Conservation (phyloP, 2,113 vertebrate species). For the Acinonyx jubatus region DNA sequence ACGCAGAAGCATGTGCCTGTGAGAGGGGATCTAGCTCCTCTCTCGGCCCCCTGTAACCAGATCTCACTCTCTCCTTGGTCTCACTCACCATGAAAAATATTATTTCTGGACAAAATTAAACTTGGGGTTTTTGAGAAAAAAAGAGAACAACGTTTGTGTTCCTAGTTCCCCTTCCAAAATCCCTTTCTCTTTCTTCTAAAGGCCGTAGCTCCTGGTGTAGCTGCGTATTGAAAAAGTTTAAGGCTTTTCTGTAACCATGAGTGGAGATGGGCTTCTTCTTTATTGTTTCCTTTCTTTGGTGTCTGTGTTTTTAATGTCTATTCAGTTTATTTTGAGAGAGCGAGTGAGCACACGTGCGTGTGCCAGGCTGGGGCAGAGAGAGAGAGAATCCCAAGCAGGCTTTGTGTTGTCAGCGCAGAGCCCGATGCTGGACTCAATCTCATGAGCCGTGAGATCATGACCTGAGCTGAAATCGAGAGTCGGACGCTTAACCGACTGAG, state of each 20-base stretch:
- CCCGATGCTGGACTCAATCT: rapidly evolving
- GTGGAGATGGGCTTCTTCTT: neutral
- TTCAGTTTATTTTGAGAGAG: no score
- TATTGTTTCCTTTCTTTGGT: neutral
- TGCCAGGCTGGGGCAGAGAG: no score
- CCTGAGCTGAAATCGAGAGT: no score
- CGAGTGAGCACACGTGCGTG: no score
- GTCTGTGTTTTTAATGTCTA: neutral
- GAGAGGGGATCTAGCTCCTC: neutral
- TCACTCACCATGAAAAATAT: constrained; percentile 12
- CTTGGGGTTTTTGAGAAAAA: constrained; percentile 25
- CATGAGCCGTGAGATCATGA: no score
- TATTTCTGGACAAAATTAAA: constrained; percentile 56
- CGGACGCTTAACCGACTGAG: no score
- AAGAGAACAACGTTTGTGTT: constrained; percentile 56
- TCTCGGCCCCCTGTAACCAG: neutral
- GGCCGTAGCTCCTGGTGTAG: neutral
- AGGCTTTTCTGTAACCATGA: neutral
- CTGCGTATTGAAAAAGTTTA: constrained; percentile 33
- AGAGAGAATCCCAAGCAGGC: no score
- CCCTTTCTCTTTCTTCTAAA: constrained; percentile 44
- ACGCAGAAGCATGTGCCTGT: rapidly evolving
- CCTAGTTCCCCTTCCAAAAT: constrained; percentile 31
- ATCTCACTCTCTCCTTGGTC: neutral
- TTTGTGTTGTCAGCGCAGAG: no score